phyloP scores from a whole-genome alignment of 1,140 invertebrate genomes.

The Solenopsis fugax region DNA sequence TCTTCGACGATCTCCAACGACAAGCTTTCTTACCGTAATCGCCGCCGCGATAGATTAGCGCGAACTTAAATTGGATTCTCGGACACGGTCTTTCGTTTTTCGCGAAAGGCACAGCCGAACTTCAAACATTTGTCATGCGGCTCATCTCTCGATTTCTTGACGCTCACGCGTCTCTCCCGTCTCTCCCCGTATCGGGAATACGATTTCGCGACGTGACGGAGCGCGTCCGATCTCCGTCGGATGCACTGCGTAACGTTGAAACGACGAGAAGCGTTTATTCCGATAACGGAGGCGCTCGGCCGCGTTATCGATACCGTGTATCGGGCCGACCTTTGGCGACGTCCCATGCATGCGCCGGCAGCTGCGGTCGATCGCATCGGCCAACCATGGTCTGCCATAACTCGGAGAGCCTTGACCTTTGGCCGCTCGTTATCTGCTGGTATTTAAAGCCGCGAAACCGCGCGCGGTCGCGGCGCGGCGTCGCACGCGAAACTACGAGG shows the following conservation, averaged over 20 bases:
- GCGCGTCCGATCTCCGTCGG: too few relatives aligned
- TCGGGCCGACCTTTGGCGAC: constrained; percentile 41
- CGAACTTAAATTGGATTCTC: constrained; percentile 52
- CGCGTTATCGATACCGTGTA: constrained; percentile 19
- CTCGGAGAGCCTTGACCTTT: constrained; percentile 64
- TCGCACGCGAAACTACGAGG: not conserved
- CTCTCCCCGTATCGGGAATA: not conserved
- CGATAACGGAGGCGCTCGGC: not conserved
- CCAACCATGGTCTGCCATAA: constrained; percentile 2
- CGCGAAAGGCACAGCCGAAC: not conserved
- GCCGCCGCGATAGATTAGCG: constrained; percentile 46
- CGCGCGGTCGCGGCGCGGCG: not conserved
- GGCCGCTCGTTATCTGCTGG: constrained; percentile 41
- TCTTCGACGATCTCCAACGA: constrained; percentile 27
- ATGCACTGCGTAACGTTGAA: not conserved
- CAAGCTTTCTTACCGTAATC: constrained; percentile 57
- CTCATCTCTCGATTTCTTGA: not conserved
- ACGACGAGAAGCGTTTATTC: not conserved
- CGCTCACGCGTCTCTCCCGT: not conserved
- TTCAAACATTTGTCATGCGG: constrained; percentile 7
- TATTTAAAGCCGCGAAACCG: constrained; percentile 43
- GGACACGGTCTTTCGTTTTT: not conserved
- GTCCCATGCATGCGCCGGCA: not conserved
- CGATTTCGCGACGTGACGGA: not conserved
- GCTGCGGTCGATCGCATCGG: constrained; percentile 43